These are phyloP conservation scores for Hippocampus zosterae DNA, from an alignment of 2,113 vertebrate species.

Conservation along the genomic window DNA sequence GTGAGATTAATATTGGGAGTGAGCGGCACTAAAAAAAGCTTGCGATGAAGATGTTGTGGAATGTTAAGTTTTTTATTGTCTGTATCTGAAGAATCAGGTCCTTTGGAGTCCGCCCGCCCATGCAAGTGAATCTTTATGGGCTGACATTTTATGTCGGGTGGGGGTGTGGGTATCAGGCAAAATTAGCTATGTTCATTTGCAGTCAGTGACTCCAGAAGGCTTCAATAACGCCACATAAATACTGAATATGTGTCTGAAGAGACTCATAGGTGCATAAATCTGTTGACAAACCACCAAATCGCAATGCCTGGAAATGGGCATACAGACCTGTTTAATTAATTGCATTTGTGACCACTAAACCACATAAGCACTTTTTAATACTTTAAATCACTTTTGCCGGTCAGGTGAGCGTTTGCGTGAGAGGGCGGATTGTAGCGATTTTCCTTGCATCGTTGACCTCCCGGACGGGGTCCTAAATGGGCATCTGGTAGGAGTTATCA, in stretches of 20 bases:
- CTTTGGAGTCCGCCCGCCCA: no score
- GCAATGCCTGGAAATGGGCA: not conserved
- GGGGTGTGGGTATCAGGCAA: no score
- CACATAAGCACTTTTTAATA: not conserved
- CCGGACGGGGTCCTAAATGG: conserved; percentile 9
- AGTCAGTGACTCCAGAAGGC: not conserved
- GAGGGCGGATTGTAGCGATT: conserved; percentile 27
- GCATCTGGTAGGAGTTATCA: conserved; percentile 66
- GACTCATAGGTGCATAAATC: not conserved
- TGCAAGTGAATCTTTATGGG: no score
- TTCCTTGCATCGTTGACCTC: conserved; percentile 24
- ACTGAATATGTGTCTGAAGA: no score
- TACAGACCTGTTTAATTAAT: not conserved
- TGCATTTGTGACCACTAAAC: not conserved
- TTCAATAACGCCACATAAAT: not conserved
- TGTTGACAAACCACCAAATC: not conserved
- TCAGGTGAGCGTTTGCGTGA: not conserved
- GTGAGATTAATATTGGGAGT: no score
- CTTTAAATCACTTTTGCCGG: conserved; percentile 3
- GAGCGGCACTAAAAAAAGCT: no score
- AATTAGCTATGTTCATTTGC: not conserved
- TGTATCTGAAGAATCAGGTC: no score
- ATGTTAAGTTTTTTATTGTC: no score
- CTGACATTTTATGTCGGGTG: no score
- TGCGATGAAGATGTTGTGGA: no score